Conservation (phyloP, 2,888 invertebrate genomes). For the Chelonus formosanus region DNA sequence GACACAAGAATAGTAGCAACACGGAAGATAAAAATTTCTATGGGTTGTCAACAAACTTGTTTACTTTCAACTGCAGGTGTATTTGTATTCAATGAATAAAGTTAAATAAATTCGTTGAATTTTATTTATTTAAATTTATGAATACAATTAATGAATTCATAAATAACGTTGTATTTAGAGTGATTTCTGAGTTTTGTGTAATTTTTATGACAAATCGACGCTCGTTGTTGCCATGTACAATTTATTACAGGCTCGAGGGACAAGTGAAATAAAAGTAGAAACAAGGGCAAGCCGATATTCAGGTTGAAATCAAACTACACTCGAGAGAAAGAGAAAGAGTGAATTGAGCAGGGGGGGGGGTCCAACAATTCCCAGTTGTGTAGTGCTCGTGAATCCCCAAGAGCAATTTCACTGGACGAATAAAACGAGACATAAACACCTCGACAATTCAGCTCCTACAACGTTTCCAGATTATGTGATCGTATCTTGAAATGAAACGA, state of each 20-base stretch:
- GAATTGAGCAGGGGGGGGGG: neutral
- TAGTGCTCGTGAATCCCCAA: slow-evolving; percentile 27
- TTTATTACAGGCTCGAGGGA: slow-evolving; percentile 20
- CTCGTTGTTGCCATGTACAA: slow-evolving; percentile 13
- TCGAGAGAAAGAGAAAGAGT: slow-evolving; percentile 7
- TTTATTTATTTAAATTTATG: no score
- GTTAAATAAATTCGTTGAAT: no score
- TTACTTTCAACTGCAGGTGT: no score
- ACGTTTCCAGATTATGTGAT: slow-evolving; percentile 35
- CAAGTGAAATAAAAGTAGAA: slow-evolving; percentile 19
- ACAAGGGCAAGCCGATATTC: neutral
- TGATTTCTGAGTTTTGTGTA: slow-evolving; percentile 4
- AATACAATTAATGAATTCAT: no score
- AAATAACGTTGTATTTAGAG: neutral
- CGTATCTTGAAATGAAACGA: slow-evolving; percentile 31
- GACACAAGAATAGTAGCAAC: no score
- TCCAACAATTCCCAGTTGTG: slow-evolving; percentile 23
- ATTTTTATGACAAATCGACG: slow-evolving; percentile 17
- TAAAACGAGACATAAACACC: slow-evolving; percentile 37
- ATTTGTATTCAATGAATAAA: no score
- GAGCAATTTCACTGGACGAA: slow-evolving; percentile 34
- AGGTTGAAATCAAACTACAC: slow-evolving; percentile 12
- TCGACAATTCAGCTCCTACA: slow-evolving; percentile 34
- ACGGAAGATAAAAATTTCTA: no score
- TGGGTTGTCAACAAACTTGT: no score